A percentile compares a stretch with the other conserved stretches of the same genome.
phyloP scores from a whole-genome alignment of 2,888 invertebrate species.

The Atrina japonica region DNA sequence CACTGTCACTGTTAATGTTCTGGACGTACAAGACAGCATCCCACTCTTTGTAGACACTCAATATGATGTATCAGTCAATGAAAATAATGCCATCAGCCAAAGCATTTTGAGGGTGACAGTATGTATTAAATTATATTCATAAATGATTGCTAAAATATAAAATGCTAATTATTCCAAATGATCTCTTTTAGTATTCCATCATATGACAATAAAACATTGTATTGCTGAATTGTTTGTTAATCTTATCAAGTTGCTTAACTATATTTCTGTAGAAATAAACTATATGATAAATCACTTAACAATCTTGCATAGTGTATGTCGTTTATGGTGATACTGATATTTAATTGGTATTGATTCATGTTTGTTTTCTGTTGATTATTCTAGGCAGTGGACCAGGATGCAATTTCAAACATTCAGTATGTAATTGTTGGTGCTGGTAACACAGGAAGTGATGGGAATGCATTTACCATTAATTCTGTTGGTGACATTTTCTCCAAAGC shows the following conservation, averaged over 20 bases:
- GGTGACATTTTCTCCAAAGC: conserved; percentile 62
- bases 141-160: too few species aligned
- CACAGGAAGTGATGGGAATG: conserved; percentile 29
- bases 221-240: too few species aligned
- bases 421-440: conserved; percentile 50
- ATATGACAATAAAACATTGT: too few species aligned
- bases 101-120: conserved; percentile 19
- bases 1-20: conserved; percentile 66
- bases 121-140: too few species aligned
- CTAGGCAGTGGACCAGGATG: conserved; percentile 66
- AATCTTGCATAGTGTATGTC: too few species aligned
- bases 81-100: conserved; percentile 46
- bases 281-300: too few species aligned
- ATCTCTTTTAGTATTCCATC: too few species aligned
- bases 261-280: too few species aligned
- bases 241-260: too few species aligned
- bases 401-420: conserved; percentile 51
- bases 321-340: too few species aligned
- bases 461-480: conserved; percentile 50
- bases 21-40: conserved; percentile 70
- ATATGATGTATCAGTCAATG: conserved; percentile 58
- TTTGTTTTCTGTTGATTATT: not conserved
- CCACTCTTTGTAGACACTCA: conserved; percentile 68
- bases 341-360: too few species aligned
- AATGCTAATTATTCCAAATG: too few species aligned